Conservation (phyloP, 2,113 vertebrate genomes). For the Lates calcarifer region DNA sequence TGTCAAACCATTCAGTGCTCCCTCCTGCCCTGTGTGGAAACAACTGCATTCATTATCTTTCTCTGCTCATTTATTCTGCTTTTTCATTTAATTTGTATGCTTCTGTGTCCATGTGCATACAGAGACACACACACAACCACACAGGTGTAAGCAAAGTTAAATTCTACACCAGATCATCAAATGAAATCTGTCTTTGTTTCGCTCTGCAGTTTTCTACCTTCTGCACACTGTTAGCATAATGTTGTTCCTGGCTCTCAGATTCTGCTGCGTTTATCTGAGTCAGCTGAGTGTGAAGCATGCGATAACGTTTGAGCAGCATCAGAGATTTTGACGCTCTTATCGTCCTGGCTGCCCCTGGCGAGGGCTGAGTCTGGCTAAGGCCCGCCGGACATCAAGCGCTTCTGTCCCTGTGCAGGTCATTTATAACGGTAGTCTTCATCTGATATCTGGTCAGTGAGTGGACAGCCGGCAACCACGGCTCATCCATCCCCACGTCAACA, state of each 20-base stretch:
- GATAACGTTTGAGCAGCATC: slow-evolving; percentile 58
- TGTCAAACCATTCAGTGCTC: too few relatives aligned
- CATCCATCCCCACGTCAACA: slow-evolving; percentile 76
- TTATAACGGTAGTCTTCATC: slow-evolving; percentile 76
- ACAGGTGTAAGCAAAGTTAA: background rate
- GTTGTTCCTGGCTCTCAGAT: slow-evolving; percentile 16
- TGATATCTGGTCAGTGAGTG: slow-evolving; percentile 61
- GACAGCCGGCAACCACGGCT: slow-evolving; percentile 42
- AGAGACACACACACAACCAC: background rate
- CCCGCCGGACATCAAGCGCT: slow-evolving; percentile 36
- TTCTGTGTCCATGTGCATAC: background rate
- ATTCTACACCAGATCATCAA: background rate
- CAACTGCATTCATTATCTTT: background rate
- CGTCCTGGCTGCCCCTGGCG: slow-evolving; percentile 21
- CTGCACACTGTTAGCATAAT: slow-evolving; percentile 10
- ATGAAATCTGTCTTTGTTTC: slow-evolving; percentile 20
- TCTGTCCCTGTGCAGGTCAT: slow-evolving; percentile 60
- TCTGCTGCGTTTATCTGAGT: slow-evolving; percentile 63
- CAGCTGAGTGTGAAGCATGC: background rate
- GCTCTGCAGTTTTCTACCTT: background rate
- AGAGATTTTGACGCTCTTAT: slow-evolving; percentile 67
- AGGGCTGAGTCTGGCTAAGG: slow-evolving; percentile 25
- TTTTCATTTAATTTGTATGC: background rate
- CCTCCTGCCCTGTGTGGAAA: too few relatives aligned
- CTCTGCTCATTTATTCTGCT: background rate